Base-by-base conservation (phyloP, 2,797 vertebrate species). In the Sphaeramia orbicularis region DNA sequence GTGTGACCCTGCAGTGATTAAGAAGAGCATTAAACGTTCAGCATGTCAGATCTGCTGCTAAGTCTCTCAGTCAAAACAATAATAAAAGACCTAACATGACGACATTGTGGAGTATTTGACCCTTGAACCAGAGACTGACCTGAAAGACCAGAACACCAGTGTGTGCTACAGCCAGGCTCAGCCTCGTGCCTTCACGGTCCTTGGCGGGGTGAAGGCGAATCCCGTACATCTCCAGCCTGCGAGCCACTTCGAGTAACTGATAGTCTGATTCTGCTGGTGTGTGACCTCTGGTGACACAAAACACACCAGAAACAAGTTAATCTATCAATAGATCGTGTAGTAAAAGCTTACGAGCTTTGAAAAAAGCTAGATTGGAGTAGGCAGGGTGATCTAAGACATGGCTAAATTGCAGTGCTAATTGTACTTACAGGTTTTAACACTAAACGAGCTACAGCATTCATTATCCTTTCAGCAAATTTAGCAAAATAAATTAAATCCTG, bases 231-330 rank as follows among this genome's bases (percentile, higher is more conserved):
- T 99, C 98, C 84, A 99, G 88, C 40, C 95, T 91, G 16, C 97
- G 96, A 0, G 96, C 96, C 76, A 99, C 96, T 85, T 99, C 98
- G 65, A 99, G 83, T 64, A 99, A 93, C 74, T 98, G 97, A 90
- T 95, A 97, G 89, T 99, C 98, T 0, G 98, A 98, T 84, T 97
- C 96, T 80, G 97, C 97, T 79, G 98, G 98, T 58, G 96, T 97
- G 57, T 97, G 97, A 83, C 97, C 97, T 81, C 98, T 99, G 67
- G 43, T 12, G 55, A 78, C 37, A 84, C 45, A 88, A 41, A 75
- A 75, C 21, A 76, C 14, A 76, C 55, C 9, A 52, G 14, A 3
- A 21, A 59, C 24, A 64, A 2, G 18, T 24, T 35, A 36, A 59
- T 50, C 2, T 27, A n/a, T 45, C 19, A 8, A 10, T 15, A 21